Conservation (phyloP, 2,113 vertebrate genomes). For the Chauna torquata region DNA sequence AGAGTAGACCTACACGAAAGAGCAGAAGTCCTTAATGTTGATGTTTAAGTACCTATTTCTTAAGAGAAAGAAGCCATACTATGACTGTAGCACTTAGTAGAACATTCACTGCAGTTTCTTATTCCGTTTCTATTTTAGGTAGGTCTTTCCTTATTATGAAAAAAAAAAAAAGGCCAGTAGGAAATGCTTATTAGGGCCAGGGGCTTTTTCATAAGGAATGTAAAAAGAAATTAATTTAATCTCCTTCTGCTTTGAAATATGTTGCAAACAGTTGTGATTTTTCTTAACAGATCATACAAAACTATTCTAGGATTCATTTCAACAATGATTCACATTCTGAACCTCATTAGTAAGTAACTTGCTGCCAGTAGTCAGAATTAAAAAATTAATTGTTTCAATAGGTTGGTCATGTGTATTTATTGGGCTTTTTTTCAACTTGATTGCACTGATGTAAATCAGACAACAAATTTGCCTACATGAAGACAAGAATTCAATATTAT, state of each 20-base stretch:
- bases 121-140: not conserved
- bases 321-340: not conserved
- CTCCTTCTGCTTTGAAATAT: constrained; percentile 9
- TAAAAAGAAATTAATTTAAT: not conserved
- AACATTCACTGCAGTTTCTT: not conserved
- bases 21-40: not conserved
- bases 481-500: not conserved
- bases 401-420: not conserved
- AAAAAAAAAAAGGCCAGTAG: not conserved
- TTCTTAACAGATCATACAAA: constrained; percentile 1
- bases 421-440: not conserved
- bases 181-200: not conserved
- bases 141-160: not conserved
- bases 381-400: not conserved
- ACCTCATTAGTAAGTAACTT: constrained; percentile 7
- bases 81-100: not conserved
- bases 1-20: not conserved
- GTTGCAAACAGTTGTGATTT: constrained; percentile 16
- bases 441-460: not conserved
- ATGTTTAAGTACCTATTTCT: not conserved
- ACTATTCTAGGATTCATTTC: constrained; percentile 15
- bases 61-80: not conserved
- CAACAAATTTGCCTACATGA: not conserved
- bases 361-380: not conserved
- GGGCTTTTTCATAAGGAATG: not conserved